A percentile compares a stretch with the other conserved stretches of the same genome.
Evolutionary conservation across 1,140 invertebrate genomes (phyloP).

Genomic region (Bombus pyrosoma): DNA sequence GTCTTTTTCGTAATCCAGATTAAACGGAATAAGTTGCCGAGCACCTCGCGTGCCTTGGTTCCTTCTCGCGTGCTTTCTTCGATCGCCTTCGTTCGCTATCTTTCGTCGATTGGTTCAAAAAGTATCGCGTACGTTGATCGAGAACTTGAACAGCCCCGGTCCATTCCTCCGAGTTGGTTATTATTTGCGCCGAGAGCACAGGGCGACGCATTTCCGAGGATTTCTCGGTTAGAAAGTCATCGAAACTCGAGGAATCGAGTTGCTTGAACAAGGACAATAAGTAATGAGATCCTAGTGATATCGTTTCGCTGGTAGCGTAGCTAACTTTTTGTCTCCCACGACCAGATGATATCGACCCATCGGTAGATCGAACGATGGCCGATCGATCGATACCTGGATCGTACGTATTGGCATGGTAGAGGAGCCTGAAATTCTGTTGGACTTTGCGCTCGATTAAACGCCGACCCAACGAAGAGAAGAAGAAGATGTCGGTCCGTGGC

Average conservation of each 20-base stretch:
- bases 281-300: constrained; percentile 62
- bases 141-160: neutral
- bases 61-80: too few species aligned
- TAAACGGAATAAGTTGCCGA: too few species aligned
- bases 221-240: neutral
- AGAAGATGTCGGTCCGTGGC: constrained; percentile 32
- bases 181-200: neutral
- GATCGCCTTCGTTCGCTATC: too few species aligned
- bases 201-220: neutral
- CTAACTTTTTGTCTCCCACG: constrained; percentile 27
- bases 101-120: too few species aligned
- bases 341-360: neutral
- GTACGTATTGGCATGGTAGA: neutral
- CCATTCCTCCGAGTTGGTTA: neutral
- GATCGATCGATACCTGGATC: neutral
- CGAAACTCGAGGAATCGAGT: constrained; percentile 16
- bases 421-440: constrained; percentile 12
- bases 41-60: too few species aligned
- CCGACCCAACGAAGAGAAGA: neutral
- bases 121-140: too few species aligned
- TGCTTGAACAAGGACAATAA: constrained; percentile 72
- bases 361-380: neutral
- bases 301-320: constrained; percentile 52
- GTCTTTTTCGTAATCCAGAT: too few species aligned
- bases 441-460: constrained; percentile 3